phyloP scores from a whole-genome alignment of 2,797 vertebrate species.

The Enteromius trimaculatus region DNA sequence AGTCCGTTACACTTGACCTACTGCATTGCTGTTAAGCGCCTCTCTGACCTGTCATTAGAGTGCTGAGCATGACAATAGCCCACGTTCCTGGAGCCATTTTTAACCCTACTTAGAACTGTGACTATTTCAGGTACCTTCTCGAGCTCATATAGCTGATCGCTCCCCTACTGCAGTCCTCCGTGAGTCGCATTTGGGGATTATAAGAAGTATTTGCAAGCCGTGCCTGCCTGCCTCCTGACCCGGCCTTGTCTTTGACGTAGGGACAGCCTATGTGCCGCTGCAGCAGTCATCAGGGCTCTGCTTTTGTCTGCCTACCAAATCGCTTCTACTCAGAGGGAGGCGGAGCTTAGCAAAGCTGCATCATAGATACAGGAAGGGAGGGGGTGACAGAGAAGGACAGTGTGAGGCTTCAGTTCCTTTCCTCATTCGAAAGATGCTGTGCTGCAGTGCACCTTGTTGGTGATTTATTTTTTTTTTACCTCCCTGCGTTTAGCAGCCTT shows the following conservation, averaged over 20 bases:
- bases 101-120: constrained; percentile 68
- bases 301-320: constrained; percentile 88
- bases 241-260: constrained; percentile 72
- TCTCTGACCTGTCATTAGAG: constrained; percentile 34
- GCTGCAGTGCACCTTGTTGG: constrained; percentile 48
- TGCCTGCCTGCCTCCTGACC: constrained; percentile 68
- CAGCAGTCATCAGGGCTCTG: constrained; percentile 78
- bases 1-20: constrained; percentile 26
- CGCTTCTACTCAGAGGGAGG: constrained; percentile 67
- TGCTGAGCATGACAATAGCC: constrained; percentile 45
- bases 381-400: constrained; percentile 59
- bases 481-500: constrained; percentile 3
- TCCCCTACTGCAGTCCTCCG: constrained; percentile 32
- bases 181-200: constrained; percentile 78
- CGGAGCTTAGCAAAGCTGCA: constrained; percentile 78
- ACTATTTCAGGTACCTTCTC: constrained; percentile 70
- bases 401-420: constrained; percentile 62
- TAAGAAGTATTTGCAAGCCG: constrained; percentile 70
- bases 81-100: constrained; percentile 64
- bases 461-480: too few species aligned
- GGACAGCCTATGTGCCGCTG: constrained; percentile 78
- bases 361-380: constrained; percentile 57
- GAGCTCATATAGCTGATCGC: constrained; percentile 34
- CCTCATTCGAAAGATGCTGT: constrained; percentile 56
- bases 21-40: neutral